A percentile compares a stretch with the other conserved stretches of the same genome.
These are phyloP conservation scores for Anniella stebbinsi DNA, from an alignment of 2,797 vertebrate genomes.

Conservation along the genomic window DNA sequence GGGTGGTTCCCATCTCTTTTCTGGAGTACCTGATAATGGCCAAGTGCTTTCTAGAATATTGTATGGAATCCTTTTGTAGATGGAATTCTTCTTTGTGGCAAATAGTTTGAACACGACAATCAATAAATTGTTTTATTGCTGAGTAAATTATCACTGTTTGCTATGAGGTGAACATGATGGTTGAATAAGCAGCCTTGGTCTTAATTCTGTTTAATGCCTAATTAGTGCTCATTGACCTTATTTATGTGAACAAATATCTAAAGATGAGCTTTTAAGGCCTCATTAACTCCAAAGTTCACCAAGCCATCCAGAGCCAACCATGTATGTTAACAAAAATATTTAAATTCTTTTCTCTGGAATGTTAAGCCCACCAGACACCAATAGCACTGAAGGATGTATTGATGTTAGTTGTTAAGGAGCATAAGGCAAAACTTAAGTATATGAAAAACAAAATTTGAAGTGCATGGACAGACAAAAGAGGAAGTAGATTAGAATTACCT, in stretches of 20 bases:
- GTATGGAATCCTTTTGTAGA: too few species aligned
- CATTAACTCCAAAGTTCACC: conserved; percentile 14
- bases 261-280: neutral
- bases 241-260: conserved; percentile 4
- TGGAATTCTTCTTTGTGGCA: neutral
- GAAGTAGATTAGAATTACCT: neutral
- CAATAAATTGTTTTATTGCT: neutral
- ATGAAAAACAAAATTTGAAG: neutral
- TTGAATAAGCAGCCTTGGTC: neutral
- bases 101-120: neutral
- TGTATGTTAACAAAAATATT: neutral
- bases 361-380: neutral
- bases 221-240: conserved; percentile 30
- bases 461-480: too few species aligned
- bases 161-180: neutral
- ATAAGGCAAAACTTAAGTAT: neutral
- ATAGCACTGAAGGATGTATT: neutral
- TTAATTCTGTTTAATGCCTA: conserved; percentile 21
- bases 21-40: neutral
- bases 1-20: neutral
- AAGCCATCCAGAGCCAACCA: neutral
- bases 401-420: neutral
- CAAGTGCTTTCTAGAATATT: neutral
- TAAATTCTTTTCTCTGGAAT: neutral
- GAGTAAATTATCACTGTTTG: neutral